Evolutionary conservation across 2,797 vertebrate genomes (phyloP), one percentile per base, ranked within the genome.

Genomic region (Xenopus petersii): DNA sequence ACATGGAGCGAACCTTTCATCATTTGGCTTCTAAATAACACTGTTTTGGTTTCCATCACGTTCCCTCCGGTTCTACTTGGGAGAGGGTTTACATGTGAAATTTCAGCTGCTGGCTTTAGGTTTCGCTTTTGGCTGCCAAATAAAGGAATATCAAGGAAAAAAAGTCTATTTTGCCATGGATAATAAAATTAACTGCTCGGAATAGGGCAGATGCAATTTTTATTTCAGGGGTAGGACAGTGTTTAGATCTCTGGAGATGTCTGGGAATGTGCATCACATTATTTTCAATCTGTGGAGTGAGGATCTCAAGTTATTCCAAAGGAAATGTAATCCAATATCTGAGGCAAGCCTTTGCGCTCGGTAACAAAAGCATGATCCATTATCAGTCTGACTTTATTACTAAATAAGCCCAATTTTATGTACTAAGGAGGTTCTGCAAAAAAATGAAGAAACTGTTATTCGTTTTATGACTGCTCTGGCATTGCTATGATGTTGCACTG

Each of bases 61-160:
- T 56, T 87, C 85, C 82, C 83, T 67, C 84, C 83, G 83, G 82
- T 85, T 77, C 83, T 88, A 80, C 80, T 84, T 74, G 60, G 74
- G 80, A 78, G 81, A 86, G 80, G 67, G 71, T 64, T 81, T 51
- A 77, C 80, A 84, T 80, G 78, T 83, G 83, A 85, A 84, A 80
- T 81, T 82, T 67, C 79, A 84, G 83, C 84, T 84, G 84, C 75
- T 84, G 84, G 84, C 82, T 64, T 30, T 51, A 59, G 75, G 74
- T 80, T 86, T 79, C 0, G 0, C 11, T 46, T 51, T 16, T 82
- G 81, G 75, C 81, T 47, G 61, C 82, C 83, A 79, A 82, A 85
- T 66, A 78, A 82, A 83, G 74, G 67, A 77, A 82, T 79, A 84
- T 79, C 80, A 84, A 83, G 72, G 21, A 81, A 84, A 69, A 79